These are phyloP conservation scores for Anastrepha obliqua DNA, from an alignment of 1,140 invertebrate genomes.

Conservation along the genomic window DNA sequence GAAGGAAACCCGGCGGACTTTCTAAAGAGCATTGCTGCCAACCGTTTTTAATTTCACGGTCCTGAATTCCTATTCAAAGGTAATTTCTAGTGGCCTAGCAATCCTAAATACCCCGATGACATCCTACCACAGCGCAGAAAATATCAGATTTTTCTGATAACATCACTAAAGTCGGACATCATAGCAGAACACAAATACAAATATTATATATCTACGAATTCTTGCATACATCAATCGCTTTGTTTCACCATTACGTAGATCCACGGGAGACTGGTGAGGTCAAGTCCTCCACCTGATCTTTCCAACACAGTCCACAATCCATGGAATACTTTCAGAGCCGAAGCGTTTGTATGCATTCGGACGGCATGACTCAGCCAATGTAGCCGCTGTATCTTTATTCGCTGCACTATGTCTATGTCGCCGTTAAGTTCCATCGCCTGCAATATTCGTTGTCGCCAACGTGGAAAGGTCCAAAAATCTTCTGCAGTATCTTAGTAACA, in stretches of 20 bases:
- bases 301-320: too few species aligned
- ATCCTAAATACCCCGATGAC: too few species aligned
- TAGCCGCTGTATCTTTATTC: too few species aligned
- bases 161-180: neutral
- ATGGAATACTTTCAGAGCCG: too few species aligned
- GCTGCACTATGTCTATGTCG: too few species aligned
- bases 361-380: too few species aligned
- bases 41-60: conserved; percentile 69
- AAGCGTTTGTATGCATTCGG: too few species aligned
- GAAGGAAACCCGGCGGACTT: conserved; percentile 65
- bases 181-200: conserved; percentile 19
- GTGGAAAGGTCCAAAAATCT: too few species aligned
- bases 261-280: neutral
- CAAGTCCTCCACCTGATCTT: too few species aligned
- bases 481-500: too few species aligned
- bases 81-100: neutral
- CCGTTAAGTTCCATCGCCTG: too few species aligned
- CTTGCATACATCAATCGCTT: neutral
- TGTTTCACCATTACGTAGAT: neutral
- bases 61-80: conserved; percentile 57
- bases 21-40: conserved; percentile 59
- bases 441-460: too few species aligned
- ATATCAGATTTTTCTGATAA: neutral
- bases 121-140: neutral
- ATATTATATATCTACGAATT: neutral